phyloP scores from a whole-genome alignment of 2,888 invertebrate species.

The Quadroppia sp. region DNA sequence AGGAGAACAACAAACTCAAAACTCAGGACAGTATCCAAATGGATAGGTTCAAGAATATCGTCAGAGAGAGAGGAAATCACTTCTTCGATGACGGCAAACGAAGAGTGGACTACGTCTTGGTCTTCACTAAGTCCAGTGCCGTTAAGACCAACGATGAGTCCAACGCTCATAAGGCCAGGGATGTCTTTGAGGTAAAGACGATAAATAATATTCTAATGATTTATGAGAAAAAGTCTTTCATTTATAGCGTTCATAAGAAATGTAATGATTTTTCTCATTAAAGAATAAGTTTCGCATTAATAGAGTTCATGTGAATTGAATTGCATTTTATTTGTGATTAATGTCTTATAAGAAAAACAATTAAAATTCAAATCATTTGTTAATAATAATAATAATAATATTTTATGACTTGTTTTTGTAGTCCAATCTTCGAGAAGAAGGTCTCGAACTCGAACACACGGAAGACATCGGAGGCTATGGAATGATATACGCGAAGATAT shows the following conservation, averaged over 20 bases:
- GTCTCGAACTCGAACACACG: slow-evolving; percentile 69
- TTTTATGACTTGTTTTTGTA: slow-evolving; percentile 60
- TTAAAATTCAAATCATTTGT: no score
- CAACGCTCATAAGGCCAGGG: slow-evolving; percentile 6
- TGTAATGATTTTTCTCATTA: no score
- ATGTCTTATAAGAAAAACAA: no score
- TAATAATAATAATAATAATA: no score
- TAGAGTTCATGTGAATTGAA: no score
- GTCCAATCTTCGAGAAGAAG: slow-evolving; percentile 66
- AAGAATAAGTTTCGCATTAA: no score
- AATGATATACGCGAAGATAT: slow-evolving; percentile 66
- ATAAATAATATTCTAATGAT: no score
- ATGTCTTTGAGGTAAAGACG: slow-evolving; percentile 38
- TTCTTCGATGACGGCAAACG: slow-evolving; percentile 46
- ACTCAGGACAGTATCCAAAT: not conserved
- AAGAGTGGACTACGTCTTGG: slow-evolving; percentile 48
- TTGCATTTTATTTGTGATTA: no score
- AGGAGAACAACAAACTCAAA: not conserved
- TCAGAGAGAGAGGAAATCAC: slow-evolving; percentile 16
- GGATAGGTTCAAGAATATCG: not conserved
- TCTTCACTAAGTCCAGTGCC: slow-evolving; percentile 41
- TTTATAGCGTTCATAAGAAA: no score
- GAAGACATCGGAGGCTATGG: slow-evolving; percentile 51
- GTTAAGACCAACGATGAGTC: slow-evolving; percentile 32
- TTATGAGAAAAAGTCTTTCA: no score